These are phyloP conservation scores for Drosophila colorata DNA, from an alignment of 2,888 invertebrate genomes.

Conservation along the genomic window DNA sequence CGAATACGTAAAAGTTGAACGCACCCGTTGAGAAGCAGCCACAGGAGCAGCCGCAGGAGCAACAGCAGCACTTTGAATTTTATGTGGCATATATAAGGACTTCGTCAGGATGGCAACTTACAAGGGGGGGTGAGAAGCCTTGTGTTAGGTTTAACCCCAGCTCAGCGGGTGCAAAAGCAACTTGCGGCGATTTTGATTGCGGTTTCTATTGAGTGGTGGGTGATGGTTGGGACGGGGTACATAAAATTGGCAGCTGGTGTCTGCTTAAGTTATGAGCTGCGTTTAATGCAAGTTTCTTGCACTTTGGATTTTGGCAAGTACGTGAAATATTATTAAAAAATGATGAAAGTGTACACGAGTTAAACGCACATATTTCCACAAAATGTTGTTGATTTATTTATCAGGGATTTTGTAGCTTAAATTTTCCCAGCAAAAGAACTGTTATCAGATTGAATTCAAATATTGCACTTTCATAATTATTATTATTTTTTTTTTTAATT, in stretches of 20 bases:
- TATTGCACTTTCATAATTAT: no score
- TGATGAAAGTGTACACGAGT: neutral
- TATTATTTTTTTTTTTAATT: no score
- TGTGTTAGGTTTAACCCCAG: constrained; percentile 4
- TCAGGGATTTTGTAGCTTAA: neutral
- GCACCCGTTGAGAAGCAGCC: constrained; percentile 66
- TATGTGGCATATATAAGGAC: constrained; percentile 63
- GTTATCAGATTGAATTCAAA: no score
- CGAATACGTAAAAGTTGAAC: constrained; percentile 77
- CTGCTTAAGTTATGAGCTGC: constrained; percentile 12
- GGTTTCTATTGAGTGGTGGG: constrained; percentile 27
- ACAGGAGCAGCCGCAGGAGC: constrained; percentile 37
- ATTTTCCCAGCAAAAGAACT: no score
- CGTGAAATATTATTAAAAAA: constrained; percentile 21
- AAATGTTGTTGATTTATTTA: neutral
- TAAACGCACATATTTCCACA: neutral
- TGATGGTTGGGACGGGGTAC: constrained; percentile 5
- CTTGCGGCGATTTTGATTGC: constrained; percentile 52
- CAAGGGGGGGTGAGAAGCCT: neutral
- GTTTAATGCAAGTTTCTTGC: constrained; percentile 21
- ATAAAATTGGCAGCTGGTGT: constrained; percentile 44
- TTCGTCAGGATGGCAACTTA: constrained; percentile 16
- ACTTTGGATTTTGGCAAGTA: constrained; percentile 8
- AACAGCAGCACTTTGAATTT: constrained; percentile 61
- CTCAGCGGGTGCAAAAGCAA: constrained; percentile 46